Evolutionary conservation across 1,140 invertebrate species (phyloP).

Genomic region (Mylabris phalerata): DNA sequence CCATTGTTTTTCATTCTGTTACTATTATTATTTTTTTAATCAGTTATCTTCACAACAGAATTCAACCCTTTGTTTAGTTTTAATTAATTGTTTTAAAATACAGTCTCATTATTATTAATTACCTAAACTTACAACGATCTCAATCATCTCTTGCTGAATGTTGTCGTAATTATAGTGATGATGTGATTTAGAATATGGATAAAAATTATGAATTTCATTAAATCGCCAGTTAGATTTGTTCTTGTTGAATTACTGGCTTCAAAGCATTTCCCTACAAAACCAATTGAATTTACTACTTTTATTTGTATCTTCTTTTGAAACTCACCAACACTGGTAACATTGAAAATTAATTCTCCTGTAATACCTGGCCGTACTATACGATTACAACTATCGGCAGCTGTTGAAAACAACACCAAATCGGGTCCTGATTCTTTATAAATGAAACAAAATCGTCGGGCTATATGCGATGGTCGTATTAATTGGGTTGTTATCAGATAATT

Average conservation of each 20-base stretch:
- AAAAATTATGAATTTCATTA: slow-evolving; percentile 3
- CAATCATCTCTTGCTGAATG: slow-evolving; percentile 24
- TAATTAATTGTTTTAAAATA: slow-evolving; percentile 1
- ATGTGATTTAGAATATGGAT: slow-evolving; percentile 10
- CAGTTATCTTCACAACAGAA: slow-evolving; percentile 6
- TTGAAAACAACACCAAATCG: slow-evolving; percentile 46
- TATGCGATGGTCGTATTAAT: slow-evolving; percentile 50
- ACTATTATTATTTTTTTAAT: too few species aligned
- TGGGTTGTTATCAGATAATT: slow-evolving; percentile 73
- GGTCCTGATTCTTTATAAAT: slow-evolving; percentile 48
- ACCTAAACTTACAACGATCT: slow-evolving; percentile 16
- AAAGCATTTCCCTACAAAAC: slow-evolving; percentile 22
- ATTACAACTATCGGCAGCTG: slow-evolving; percentile 51
- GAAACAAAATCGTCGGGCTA: slow-evolving; percentile 55
- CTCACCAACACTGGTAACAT: slow-evolving; percentile 46
- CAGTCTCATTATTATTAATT: slow-evolving; percentile 25
- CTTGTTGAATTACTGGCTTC: slow-evolving; percentile 15
- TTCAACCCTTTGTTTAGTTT: background rate
- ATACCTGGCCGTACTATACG: slow-evolving; percentile 43
- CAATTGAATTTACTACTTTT: background rate
- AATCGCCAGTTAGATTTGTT: background rate
- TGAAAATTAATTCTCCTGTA: slow-evolving; percentile 45
- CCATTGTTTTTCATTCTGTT: background rate
- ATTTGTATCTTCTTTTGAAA: background rate
- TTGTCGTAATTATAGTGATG: slow-evolving; percentile 2